Evolutionary conservation across 2,797 vertebrate genomes (phyloP).

Genomic region (Chiroxiphia lanceolata): DNA sequence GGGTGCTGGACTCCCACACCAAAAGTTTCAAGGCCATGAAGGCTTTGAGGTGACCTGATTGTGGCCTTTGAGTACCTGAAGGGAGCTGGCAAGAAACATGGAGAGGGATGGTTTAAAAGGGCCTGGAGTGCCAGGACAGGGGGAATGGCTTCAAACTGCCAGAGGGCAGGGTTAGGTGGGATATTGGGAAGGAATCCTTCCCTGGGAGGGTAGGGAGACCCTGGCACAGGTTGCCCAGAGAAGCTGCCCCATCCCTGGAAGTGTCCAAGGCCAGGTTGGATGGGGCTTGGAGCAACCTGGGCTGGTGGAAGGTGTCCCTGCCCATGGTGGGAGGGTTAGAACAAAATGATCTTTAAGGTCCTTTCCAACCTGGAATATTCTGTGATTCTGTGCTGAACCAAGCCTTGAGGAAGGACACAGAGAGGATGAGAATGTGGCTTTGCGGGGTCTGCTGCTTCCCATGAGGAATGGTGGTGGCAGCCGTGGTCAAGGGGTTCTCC

Average conservation of each 20-base stretch:
- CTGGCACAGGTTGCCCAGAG: neutral
- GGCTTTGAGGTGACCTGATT: neutral
- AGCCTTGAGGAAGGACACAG: neutral
- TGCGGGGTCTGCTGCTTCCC: neutral
- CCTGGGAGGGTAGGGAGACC: neutral
- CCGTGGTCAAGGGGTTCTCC: rapidly evolving
- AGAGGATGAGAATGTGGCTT: neutral
- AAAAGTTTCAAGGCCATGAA: rapidly evolving
- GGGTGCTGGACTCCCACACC: neutral
- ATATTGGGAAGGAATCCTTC: neutral
- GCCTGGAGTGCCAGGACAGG: neutral
- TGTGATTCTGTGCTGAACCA: neutral
- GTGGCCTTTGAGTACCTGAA: neutral
- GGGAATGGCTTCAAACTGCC: neutral
- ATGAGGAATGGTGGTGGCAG: neutral
- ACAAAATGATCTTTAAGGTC: neutral
- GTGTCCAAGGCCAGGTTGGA: neutral
- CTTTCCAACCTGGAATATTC: neutral
- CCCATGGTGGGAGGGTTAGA: neutral
- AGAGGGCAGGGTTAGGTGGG: too few species aligned
- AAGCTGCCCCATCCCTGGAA: neutral
- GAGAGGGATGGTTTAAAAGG: neutral
- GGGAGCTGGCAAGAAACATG: neutral
- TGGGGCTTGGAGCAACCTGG: neutral
- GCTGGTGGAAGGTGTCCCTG: neutral